These are phyloP conservation scores for Macaria notata DNA, from an alignment of 2,888 invertebrate species.

Conservation along the genomic window DNA sequence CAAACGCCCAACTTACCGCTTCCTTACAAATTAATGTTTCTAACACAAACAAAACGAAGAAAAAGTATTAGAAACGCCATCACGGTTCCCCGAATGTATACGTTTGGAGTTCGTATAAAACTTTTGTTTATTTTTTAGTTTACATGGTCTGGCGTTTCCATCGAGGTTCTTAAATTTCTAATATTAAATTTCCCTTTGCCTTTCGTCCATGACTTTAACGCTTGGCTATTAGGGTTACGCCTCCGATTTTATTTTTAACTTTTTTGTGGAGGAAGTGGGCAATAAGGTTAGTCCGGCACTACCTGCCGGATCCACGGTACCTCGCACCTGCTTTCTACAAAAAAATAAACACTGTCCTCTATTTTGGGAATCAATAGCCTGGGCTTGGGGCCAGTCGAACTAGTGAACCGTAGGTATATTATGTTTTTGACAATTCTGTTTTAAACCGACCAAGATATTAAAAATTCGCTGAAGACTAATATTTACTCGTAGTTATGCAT, in stretches of 20 bases:
- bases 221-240: slow-evolving; percentile 54
- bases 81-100: slow-evolving; percentile 26
- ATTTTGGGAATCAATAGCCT: slow-evolving; percentile 58
- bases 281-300: slow-evolving; percentile 59
- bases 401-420: slow-evolving; percentile 54
- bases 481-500: too few species aligned
- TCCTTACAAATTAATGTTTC: slow-evolving; percentile 55
- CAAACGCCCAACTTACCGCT: slow-evolving; percentile 50
- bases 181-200: slow-evolving; percentile 38
- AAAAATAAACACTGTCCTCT: slow-evolving; percentile 65
- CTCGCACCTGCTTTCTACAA: slow-evolving; percentile 71
- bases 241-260: slow-evolving; percentile 49
- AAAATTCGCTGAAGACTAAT: too few species aligned
- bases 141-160: slow-evolving; percentile 26
- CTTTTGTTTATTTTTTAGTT: slow-evolving; percentile 26
- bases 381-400: slow-evolving; percentile 32
- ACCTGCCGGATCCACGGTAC: slow-evolving; percentile 52
- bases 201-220: slow-evolving; percentile 55
- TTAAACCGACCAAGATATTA: neutral
- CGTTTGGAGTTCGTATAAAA: slow-evolving; percentile 19
- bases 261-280: slow-evolving; percentile 70
- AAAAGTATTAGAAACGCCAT: slow-evolving; percentile 34
- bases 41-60: slow-evolving; percentile 51
- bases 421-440: slow-evolving; percentile 32
- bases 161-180: slow-evolving; percentile 36